A percentile compares a stretch with the other conserved stretches of the same genome.
These are phyloP conservation scores for Branchipolynoe longqiensis DNA, from an alignment of 2,888 invertebrate genomes.

Conservation along the genomic window DNA sequence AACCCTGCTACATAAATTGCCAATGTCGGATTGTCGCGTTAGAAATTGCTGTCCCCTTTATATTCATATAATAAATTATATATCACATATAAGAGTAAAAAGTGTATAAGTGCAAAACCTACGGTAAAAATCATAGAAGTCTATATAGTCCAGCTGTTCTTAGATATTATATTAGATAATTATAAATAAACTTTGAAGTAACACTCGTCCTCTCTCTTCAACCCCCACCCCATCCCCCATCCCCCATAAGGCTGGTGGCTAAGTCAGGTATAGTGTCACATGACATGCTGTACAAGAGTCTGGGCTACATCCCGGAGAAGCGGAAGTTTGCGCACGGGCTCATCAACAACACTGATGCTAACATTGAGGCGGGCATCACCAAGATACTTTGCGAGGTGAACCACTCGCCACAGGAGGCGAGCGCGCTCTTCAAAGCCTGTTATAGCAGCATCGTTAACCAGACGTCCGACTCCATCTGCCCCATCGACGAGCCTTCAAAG, in stretches of 20 bases:
- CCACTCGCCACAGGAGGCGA: background rate
- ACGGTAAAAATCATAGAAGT: too few species aligned
- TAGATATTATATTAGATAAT: background rate
- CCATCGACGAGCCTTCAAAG: slow-evolving; percentile 59
- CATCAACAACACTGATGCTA: background rate
- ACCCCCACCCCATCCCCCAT: too few species aligned
- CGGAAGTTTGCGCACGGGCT: background rate
- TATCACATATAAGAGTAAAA: too few species aligned
- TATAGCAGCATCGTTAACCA: too few species aligned
- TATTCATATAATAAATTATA: too few species aligned
- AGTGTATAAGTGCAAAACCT: too few species aligned
- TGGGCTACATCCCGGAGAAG: slow-evolving; percentile 3
- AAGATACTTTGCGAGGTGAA: background rate
- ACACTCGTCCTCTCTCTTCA: too few species aligned
- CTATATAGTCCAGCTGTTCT: too few species aligned
- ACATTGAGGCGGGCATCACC: background rate
- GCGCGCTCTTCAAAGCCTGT: background rate
- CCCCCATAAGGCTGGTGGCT: background rate
- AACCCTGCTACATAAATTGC: too few species aligned
- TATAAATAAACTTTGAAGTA: background rate
- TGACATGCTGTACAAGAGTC: background rate
- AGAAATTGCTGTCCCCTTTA: too few species aligned
- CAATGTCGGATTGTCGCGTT: too few species aligned
- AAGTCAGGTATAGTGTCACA: background rate
- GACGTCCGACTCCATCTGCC: background rate